Evolutionary conservation across 2,113 vertebrate species (phyloP).

Genomic region (Azemiops feae): DNA sequence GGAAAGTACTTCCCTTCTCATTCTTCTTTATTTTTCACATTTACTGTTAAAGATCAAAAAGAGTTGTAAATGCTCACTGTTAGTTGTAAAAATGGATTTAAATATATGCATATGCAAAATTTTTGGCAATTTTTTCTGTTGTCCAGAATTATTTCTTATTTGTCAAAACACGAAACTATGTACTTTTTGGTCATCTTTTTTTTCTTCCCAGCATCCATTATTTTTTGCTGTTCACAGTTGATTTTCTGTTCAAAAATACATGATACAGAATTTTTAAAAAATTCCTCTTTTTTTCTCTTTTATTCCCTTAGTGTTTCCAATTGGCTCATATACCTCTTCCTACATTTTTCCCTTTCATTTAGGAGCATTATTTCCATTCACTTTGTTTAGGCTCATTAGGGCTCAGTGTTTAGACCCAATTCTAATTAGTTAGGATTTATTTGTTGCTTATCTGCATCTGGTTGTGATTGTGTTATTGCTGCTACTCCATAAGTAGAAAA

Average conservation of each 20-base stretch:
- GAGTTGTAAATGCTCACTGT: slow-evolving; percentile 10
- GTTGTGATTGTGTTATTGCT: neutral
- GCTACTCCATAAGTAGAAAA: neutral
- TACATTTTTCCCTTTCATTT: slow-evolving; percentile 23
- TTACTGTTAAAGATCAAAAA: slow-evolving; percentile 35
- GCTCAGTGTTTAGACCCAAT: neutral
- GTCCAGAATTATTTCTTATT: neutral
- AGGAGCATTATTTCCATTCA: neutral
- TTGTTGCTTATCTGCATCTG: neutral
- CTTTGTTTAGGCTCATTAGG: neutral
- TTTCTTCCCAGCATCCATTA: neutral
- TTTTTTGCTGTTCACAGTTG: neutral
- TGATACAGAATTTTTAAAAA: neutral
- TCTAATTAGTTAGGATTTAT: neutral
- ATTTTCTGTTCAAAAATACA: neutral
- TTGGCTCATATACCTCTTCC: neutral
- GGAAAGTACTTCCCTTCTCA: slow-evolving; percentile 64
- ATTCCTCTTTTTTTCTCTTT: neutral
- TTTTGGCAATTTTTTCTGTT: slow-evolving; percentile 34
- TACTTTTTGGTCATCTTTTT: neutral
- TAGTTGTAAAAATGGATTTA: slow-evolving; percentile 30
- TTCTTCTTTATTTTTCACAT: slow-evolving; percentile 45
- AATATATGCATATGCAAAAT: slow-evolving; percentile 5
- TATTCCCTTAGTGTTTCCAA: neutral
- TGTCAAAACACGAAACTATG: neutral